Evolutionary conservation across 2,113 vertebrate species (phyloP).

Genomic region (rabbit (Oryctolagus cuniculus)): mOryCun1.1 NC_091442.1:119968001-119968500

Average conservation of each 20-base stretch:
- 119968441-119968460: rapidly evolving
- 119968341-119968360: neutral
- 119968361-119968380: neutral
- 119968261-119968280: rapidly evolving
- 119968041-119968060: neutral
- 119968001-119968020: neutral
- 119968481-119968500: neutral
- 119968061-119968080: neutral
- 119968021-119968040: neutral
- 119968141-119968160: neutral
- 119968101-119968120: rapidly evolving
- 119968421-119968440: neutral
- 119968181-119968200: neutral
- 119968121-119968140: neutral
- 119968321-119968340: neutral
- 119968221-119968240: rapidly evolving
- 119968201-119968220: neutral
- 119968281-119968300: neutral
- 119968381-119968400: neutral
- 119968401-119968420: neutral
- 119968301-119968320: neutral
- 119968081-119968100: neutral
- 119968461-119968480: neutral
- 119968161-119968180: neutral
- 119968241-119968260: too few relatives aligned